Evolutionary conservation across 2,113 vertebrate species (phyloP), one percentile per base, ranked within the genome.

Genomic region (Caracal caracal): DNA sequence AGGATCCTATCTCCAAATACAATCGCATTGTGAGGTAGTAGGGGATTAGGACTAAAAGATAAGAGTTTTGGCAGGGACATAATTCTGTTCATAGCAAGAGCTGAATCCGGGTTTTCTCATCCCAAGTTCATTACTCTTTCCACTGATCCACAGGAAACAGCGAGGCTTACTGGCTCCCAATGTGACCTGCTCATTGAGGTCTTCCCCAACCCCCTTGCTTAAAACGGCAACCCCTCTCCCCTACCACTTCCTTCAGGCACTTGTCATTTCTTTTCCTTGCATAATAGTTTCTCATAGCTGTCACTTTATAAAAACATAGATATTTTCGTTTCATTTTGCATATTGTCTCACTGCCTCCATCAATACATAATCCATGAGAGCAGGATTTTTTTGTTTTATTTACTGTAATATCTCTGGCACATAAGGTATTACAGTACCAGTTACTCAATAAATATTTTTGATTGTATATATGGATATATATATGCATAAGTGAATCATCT

Each of bases 401-500:
- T 90, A 83, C 24, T 84, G 24, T 10, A 53, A 0, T 90, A n/a
- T 90, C 80, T 79, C 65, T 66, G 37, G 51, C 56, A 81, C 51
- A 89, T 65, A 56, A 11, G 68, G 51, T 22, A 73, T 92, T 59
- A 76, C 94, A 95, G 43, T 75, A 56, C 56, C 2, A 93, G 83
- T 35, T 85, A 75, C 76, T 91, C 71, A 81, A 53, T 95, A 90
- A 96, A 95, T 95, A 75, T 94, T 89, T 97, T 82, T 43, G 11
- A 82, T 61, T 37, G 28, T 51, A 56, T 61, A 20, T 63, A 43
- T 78, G 33, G 24, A 68, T 78, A 10, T 87, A 43, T 86, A 53
- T 28, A 19, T 17, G 30, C 37, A 87, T 79, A 94, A 68, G 61
- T 83, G 93, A 90, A 90, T 79, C 76, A 19, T 66, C 16, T 95